These are phyloP conservation scores for Ia io DNA, from an alignment of 2,113 vertebrate genomes.

Conservation along the genomic window DNA sequence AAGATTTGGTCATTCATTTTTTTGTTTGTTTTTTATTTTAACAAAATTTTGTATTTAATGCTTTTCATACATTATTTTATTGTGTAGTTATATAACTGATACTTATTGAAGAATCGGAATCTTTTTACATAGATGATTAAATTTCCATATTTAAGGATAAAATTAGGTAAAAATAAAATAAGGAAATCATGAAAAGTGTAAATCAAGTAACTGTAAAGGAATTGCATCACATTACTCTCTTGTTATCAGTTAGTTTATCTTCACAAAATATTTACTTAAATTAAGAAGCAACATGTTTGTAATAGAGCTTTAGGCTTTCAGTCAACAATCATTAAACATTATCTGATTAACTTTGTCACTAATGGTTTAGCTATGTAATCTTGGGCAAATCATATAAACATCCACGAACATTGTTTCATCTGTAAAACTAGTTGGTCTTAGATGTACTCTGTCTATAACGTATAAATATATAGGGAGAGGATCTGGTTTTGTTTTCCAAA, in stretches of 20 bases:
- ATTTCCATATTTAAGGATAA: background rate
- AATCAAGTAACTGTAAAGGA: background rate
- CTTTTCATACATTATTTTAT: background rate
- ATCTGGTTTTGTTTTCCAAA: slow-evolving; percentile 7
- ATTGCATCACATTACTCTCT: background rate
- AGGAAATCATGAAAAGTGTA: background rate
- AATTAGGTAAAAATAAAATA: background rate
- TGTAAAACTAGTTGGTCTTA: background rate
- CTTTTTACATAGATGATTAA: background rate
- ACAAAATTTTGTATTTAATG: background rate
- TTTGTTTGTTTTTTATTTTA: background rate
- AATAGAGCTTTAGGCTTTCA: background rate
- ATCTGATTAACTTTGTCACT: background rate
- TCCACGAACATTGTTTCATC: background rate
- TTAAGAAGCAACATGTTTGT: background rate
- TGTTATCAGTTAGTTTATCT: background rate
- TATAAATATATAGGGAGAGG: background rate
- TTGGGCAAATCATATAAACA: background rate
- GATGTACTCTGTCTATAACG: background rate
- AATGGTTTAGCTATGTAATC: background rate
- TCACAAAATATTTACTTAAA: slow-evolving; percentile 1
- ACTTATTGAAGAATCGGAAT: background rate
- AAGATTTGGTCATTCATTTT: background rate
- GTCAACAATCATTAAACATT: background rate
- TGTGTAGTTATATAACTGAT: background rate